Conservation (phyloP, 2,888 invertebrate genomes). For the Copidosoma aretas region DNA sequence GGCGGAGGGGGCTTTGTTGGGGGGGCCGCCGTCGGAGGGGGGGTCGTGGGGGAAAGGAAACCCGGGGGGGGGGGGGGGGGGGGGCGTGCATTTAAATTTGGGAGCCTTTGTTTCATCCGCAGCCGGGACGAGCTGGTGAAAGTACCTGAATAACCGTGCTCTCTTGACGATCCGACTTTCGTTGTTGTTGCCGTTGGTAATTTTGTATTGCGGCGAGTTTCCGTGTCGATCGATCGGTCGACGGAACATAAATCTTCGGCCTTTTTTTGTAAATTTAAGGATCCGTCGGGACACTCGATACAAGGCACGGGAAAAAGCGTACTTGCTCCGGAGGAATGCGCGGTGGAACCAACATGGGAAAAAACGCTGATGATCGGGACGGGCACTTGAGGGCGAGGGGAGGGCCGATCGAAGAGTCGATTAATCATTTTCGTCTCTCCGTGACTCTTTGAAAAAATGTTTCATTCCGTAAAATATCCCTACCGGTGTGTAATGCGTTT, state of each 20-base stretch:
- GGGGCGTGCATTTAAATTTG: slow-evolving; percentile 14
- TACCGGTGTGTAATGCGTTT: slow-evolving; percentile 1
- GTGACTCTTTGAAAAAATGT: slow-evolving; percentile 37
- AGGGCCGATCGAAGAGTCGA: slow-evolving; percentile 50
- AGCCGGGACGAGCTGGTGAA: background rate
- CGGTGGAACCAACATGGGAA: slow-evolving; percentile 22
- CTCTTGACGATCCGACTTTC: background rate
- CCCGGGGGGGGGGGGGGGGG: background rate
- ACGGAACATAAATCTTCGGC: slow-evolving; percentile 19
- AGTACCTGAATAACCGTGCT: background rate
- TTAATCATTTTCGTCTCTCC: slow-evolving; percentile 55
- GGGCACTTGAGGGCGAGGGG: slow-evolving; percentile 26
- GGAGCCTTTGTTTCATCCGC: background rate
- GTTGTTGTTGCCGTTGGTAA: background rate
- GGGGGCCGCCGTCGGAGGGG: no score
- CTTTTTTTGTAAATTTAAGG: slow-evolving; percentile 14
- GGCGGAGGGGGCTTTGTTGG: no score
- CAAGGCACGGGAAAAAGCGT: slow-evolving; percentile 14
- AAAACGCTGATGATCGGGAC: slow-evolving; percentile 31
- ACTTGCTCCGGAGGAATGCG: slow-evolving; percentile 24
- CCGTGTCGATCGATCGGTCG: background rate
- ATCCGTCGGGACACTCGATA: slow-evolving; percentile 28
- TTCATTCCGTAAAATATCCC: slow-evolving; percentile 7
- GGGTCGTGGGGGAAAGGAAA: slow-evolving; percentile 20
- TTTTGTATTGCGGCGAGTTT: background rate